Conservation (phyloP, 2,888 invertebrate species). For the Stratiomys singularior region DNA sequence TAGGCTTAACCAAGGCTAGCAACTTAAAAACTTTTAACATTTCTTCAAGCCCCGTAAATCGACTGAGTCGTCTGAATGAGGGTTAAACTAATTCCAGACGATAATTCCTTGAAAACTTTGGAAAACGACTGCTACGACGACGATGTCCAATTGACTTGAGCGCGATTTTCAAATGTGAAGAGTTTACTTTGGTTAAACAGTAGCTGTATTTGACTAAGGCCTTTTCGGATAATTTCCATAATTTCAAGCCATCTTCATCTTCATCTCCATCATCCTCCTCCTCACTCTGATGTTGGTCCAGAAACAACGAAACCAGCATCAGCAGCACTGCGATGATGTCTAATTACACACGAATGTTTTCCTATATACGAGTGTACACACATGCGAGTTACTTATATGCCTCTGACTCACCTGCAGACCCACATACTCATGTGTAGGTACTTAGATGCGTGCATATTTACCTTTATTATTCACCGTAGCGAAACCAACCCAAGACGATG, state of each 20-base stretch:
- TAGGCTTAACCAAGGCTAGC: too few species aligned
- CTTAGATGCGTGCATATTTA: not conserved
- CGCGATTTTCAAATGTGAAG: slow-evolving; percentile 43
- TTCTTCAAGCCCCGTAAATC: not conserved
- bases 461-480: slow-evolving; percentile 11
- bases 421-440: not conserved
- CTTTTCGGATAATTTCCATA: slow-evolving; percentile 47
- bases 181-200: slow-evolving; percentile 51
- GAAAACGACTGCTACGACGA: not conserved
- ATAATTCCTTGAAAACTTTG: not conserved
- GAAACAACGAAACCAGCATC: too few species aligned
- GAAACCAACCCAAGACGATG: slow-evolving; percentile 20
- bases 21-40: too few species aligned
- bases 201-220: slow-evolving; percentile 47
- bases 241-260: slow-evolving; percentile 37
- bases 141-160: slow-evolving; percentile 3
- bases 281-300: not conserved
- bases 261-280: not conserved
- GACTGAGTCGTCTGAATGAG: not conserved
- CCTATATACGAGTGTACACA: not conserved
- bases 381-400: not conserved
- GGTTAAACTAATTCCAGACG: not conserved
- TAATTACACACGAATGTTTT: slow-evolving; percentile 16
- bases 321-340: not conserved
- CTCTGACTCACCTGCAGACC: not conserved